Evolutionary conservation across 30 jellyfish, hydroid and myxozoan genomes (phyloP).

Genomic region (Clytia hemisphaerica): DNA sequence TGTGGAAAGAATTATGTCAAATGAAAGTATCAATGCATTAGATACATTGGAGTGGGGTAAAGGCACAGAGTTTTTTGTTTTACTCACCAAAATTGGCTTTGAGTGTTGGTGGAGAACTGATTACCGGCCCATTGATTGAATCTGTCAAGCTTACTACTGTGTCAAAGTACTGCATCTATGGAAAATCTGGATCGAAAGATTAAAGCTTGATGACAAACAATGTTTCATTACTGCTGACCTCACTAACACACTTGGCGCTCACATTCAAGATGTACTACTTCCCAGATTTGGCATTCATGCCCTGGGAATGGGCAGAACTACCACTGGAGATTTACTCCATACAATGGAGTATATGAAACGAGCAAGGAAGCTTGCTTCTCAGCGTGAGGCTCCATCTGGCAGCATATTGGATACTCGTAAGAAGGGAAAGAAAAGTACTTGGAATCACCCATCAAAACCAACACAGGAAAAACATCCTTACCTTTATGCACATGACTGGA

Average conservation of each 20-base stretch:
- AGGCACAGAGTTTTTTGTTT: not conserved
- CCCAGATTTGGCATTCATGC: constrained; percentile 12
- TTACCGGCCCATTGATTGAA: not conserved
- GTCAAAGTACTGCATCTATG: not conserved
- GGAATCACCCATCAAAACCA: constrained; percentile 11
- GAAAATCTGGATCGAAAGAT: not conserved
- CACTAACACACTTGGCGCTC: not conserved
- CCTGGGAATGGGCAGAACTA: constrained; percentile 18
- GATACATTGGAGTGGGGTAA: not conserved
- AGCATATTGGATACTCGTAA: too few relatives aligned
- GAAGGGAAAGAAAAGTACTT: not conserved
- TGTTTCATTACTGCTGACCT: constrained; percentile 10
- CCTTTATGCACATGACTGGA: too few relatives aligned
- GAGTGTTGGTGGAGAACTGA: not conserved
- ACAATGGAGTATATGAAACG: constrained; percentile 10
- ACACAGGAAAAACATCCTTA: too few relatives aligned
- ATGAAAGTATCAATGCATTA: not conserved
- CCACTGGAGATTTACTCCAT: constrained; percentile 13
- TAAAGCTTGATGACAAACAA: constrained; percentile 6
- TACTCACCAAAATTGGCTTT: not conserved
- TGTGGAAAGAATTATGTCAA: constrained; percentile 13
- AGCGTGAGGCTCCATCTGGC: not conserved
- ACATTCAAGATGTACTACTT: constrained; percentile 1
- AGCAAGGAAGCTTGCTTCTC: not conserved
- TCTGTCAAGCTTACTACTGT: not conserved